Base-by-base conservation (phyloP, 2,113 vertebrate genomes). In the Opisthocomus hoazin region DNA sequence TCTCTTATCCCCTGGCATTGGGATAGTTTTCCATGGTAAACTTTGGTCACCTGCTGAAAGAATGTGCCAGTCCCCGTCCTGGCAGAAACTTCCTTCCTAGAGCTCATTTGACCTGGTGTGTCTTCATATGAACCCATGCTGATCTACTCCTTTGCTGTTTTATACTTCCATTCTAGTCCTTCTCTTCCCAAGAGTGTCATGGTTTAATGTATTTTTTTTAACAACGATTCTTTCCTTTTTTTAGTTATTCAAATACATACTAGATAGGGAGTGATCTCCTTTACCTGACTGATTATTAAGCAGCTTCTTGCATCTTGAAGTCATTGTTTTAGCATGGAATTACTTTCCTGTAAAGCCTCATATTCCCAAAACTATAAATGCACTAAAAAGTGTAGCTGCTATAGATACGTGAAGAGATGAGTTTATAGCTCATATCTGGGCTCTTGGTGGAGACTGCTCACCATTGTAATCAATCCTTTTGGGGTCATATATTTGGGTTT, bases 121-220 rank as follows among this genome's bases (percentile, higher is more conserved):
- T 24, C 22, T 68, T 75, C 6, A 22, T 65, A 43, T 39, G 11
- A 34, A 5, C 83, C 19, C 23, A 51, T 10, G 2, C 20, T 60
- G 18, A 80, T 54, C 78, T 70, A 46, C 2, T n/a, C 15, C 20
- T 71, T 68, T 19, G 27, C 16, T 39, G 0, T 18, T 73, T 84
- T 34, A 32, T 16, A 32, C 4, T 73, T 58, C 5, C 5, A 3
- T 76, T 76, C 43, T 36, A 54, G 3, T 20, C 7, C 4, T 64
- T 12, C 9, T 36, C 17, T 89, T 81, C 26, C 18, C 13, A 73
- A 37, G 10, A 60, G 60, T 0, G 0, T 26, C 0, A 22, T 0
- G 0, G 11, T 80, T 93, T 53, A 81, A 45, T 4, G 6, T 15
- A 2, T 53, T 36, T 8, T 5, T 11, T 8, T 21, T 36, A 39